Conservation (phyloP, 2,113 vertebrate species). For the Pseudolaguvia tuberculata region DNA sequence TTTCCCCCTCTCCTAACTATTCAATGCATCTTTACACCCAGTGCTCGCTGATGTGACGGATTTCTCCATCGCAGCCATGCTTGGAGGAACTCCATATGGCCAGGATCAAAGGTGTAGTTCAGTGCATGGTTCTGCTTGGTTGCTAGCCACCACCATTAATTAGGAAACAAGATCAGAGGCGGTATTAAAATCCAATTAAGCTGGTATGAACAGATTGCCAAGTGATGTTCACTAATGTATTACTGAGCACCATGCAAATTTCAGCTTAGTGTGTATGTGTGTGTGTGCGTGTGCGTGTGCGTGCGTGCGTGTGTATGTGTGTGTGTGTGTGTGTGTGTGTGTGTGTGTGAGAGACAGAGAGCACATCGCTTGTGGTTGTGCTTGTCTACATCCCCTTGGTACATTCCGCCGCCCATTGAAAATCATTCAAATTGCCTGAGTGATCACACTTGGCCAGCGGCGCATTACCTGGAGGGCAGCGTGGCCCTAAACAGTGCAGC, state of each 20-base stretch:
- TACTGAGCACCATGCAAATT: constrained; percentile 82
- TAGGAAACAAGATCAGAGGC: constrained; percentile 99
- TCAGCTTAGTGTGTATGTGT: constrained; percentile 59
- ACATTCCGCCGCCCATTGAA: constrained; percentile 59
- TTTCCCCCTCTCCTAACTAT: constrained; percentile 53
- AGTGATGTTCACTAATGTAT: constrained; percentile 99
- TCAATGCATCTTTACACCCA: constrained; percentile 63
- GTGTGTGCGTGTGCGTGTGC: constrained; percentile 61
- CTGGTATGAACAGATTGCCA: constrained; percentile 98
- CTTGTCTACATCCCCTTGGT: constrained; percentile 51
- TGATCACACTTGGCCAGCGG: constrained; percentile 41
- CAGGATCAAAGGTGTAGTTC: constrained; percentile 78
- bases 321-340: constrained; percentile 61
- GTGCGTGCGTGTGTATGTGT: constrained; percentile 27
- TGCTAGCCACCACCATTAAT: constrained; percentile 78
- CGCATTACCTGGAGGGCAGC: constrained; percentile 38
- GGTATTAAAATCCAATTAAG: constrained; percentile 99
- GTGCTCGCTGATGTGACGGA: constrained; percentile 69
- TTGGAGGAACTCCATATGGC: constrained; percentile 78
- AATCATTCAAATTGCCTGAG: constrained; percentile 62
- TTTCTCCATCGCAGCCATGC: constrained; percentile 69
- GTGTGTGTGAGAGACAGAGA: constrained; percentile 26
- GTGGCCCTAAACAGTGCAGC: constrained; percentile 37
- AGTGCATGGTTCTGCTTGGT: constrained; percentile 76
- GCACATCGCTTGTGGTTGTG: constrained; percentile 36